Base-by-base conservation (phyloP, 2,797 vertebrate genomes). In the Myoxocephalus aenaeus region DNA sequence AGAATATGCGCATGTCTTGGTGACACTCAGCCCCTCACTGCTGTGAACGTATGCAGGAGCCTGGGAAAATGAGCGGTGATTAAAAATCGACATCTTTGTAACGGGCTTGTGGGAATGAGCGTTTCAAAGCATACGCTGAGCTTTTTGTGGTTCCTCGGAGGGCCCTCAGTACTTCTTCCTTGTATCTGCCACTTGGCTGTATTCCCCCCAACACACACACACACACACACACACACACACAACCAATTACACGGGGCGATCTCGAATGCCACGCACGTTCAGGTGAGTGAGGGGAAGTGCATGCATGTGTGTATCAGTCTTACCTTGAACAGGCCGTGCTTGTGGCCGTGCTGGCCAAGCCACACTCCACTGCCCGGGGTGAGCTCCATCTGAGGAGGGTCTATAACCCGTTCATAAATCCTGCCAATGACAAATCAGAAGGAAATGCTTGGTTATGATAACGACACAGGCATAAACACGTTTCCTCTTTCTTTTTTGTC, bases 251-350 rank as follows among this genome's bases (percentile, higher is more conserved):
- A 65, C 59, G 34, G 42, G 54, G n/a, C 53, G 11, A 62, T 69
- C 32, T 32, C 57, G n/a, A 76, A 90, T 75, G 65, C 67, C 63
- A 61, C 56, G 57, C 71, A 82, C 25, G 38, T 69, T 62, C 46
- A 48, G 54, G 34, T 70, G 46, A n/a, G 13, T 54, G 22, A 64
- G 11, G 40, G 36, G 22, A 59, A 44, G 46, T 20, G 44, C 15
- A 7, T 20, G 44, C 15, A 7, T 3, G n/a, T 48, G 0, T 42
- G 38, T 40, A 17, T 69, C 29, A 51, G 65, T 59, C 96, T 96
- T 96, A 99, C 98, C 97, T 99, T 99, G 92, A 99, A 98, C 67
- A 99, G 96, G 62, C 97, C 97, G 4, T 98, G 97, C 77, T 96
- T 97, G 94, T 96, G 96, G 89, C 96, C 96, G 73, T 96, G 97